phyloP scores from a whole-genome alignment of 2,888 invertebrate genomes.

The Unio delphinus region DNA sequence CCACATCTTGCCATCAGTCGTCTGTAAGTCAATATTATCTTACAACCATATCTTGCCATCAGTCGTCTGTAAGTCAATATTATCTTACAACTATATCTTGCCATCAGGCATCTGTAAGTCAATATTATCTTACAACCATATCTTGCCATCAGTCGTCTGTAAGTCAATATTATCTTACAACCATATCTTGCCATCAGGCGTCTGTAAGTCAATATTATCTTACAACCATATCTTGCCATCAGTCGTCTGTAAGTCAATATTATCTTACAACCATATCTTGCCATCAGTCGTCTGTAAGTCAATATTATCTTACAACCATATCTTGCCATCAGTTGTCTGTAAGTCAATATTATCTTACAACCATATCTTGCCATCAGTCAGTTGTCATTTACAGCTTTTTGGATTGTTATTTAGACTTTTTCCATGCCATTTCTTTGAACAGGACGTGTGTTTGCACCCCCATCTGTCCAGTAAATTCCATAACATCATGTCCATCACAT shows the following conservation, averaged over 20 bases:
- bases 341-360: slow-evolving; percentile 47
- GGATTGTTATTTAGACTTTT: too few relatives aligned
- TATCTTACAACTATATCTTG: background rate
- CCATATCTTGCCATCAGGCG: slow-evolving; percentile 71
- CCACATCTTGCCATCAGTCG: slow-evolving; percentile 71
- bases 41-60: slow-evolving; percentile 58
- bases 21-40: slow-evolving; percentile 71
- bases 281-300: slow-evolving; percentile 75
- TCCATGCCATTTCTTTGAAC: too few relatives aligned
- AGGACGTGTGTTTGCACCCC: too few relatives aligned
- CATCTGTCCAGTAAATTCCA: too few relatives aligned
- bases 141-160: slow-evolving; percentile 74
- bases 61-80: slow-evolving; percentile 74
- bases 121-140: background rate
- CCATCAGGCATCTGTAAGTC: slow-evolving; percentile 75
- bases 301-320: background rate
- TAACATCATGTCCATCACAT: too few relatives aligned
- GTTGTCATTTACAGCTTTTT: too few relatives aligned
- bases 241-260: slow-evolving; percentile 74
- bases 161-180: slow-evolving; percentile 47
- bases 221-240: slow-evolving; percentile 58
- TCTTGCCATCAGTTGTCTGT: slow-evolving; percentile 74
- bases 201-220: slow-evolving; percentile 71
- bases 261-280: background rate
- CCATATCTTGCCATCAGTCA: background rate